A percentile compares a stretch with the other conserved stretches of the same genome.
phyloP scores from a whole-genome alignment of 2,888 invertebrate species.

The Noctua fimbriata region DNA sequence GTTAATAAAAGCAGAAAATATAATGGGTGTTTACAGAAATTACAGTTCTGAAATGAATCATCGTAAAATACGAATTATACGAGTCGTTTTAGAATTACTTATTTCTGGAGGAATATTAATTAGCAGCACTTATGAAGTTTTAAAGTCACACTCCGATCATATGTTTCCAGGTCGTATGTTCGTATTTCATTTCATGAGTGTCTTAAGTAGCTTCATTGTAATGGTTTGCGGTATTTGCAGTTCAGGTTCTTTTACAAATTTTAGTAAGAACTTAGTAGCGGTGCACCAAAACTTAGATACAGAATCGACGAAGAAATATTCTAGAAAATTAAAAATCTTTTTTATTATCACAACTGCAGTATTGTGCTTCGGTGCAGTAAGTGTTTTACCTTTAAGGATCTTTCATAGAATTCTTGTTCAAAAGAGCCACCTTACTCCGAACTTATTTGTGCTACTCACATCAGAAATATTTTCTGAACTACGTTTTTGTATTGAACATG shows the following conservation, averaged over 20 bases:
- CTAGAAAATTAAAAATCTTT: not conserved
- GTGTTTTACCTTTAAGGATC: not conserved
- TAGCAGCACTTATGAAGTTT: rapidly evolving
- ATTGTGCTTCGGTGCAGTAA: not conserved
- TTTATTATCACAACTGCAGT: not conserved
- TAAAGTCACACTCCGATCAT: too few species aligned
- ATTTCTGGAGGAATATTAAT: not conserved
- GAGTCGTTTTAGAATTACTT: slow-evolving; percentile 17
- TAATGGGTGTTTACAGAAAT: slow-evolving; percentile 2
- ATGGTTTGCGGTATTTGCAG: not conserved
- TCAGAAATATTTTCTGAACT: too few species aligned
- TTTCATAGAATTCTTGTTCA: not conserved
- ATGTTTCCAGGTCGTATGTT: not conserved
- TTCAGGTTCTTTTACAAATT: not conserved
- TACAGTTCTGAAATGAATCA: not conserved
- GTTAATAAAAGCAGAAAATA: slow-evolving; percentile 27
- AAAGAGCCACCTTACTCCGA: rapidly evolving
- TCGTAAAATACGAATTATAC: not conserved
- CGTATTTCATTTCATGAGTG: not conserved
- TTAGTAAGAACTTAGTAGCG: not conserved
- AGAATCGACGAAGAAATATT: not conserved
- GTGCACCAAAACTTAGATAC: not conserved
- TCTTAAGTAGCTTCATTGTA: not conserved
- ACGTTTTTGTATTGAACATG: too few species aligned
- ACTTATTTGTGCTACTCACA: too few species aligned